These are phyloP conservation scores for Troides helena DNA, from an alignment of 2,888 invertebrate genomes.

Conservation along the genomic window DNA sequence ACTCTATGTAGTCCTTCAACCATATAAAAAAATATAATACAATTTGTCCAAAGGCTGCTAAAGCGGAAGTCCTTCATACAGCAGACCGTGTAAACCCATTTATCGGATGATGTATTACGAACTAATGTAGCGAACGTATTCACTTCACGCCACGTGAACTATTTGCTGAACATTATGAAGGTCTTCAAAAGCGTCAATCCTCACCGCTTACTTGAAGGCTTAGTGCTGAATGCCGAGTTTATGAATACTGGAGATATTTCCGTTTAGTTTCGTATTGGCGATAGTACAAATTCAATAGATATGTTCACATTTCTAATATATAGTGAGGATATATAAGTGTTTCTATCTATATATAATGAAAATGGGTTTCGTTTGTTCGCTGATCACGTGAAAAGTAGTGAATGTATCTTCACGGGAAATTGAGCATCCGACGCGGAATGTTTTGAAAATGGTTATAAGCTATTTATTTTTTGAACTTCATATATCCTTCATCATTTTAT, in stretches of 20 bases:
- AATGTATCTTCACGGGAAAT: too few relatives aligned
- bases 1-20: too few relatives aligned
- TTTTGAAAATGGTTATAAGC: too few relatives aligned
- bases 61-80: background rate
- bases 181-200: background rate
- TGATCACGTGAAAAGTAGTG: too few relatives aligned
- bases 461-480: too few relatives aligned
- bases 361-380: too few relatives aligned
- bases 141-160: background rate
- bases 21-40: background rate
- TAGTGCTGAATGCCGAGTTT: conserved; percentile 1
- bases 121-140: conserved; percentile 4
- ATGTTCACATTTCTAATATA: too few relatives aligned
- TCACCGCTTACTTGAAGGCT: background rate
- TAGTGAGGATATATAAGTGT: too few relatives aligned
- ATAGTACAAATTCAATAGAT: too few relatives aligned
- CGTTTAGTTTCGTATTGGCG: background rate
- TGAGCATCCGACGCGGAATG: too few relatives aligned
- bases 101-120: conserved; percentile 1
- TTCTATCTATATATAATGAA: too few relatives aligned
- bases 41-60: background rate
- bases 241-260: background rate
- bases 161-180: background rate
- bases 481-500: too few relatives aligned
- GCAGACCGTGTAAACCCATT: background rate